Evolutionary conservation across 2,797 vertebrate genomes (phyloP).

Genomic region (Phalanger gymnotis): DNA sequence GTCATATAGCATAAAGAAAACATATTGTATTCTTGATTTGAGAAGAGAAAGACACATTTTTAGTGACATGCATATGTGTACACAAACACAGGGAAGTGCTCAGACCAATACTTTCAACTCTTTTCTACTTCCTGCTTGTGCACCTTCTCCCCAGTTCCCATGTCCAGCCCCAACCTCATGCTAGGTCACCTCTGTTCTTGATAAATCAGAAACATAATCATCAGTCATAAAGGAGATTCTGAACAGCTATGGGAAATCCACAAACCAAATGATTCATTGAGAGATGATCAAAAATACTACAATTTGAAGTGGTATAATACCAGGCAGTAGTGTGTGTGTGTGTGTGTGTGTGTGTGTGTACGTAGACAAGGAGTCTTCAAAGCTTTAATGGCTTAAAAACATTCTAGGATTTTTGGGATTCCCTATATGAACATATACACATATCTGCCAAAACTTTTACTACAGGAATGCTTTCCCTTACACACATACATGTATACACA

Average conservation of each 20-base stretch:
- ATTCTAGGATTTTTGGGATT: not conserved
- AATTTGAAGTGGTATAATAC: not conserved
- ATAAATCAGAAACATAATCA: slow-evolving; percentile 16
- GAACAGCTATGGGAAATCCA: not conserved
- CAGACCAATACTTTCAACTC: not conserved
- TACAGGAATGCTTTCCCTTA: not conserved
- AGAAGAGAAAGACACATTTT: not conserved
- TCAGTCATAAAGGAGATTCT: not conserved
- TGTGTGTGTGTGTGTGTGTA: not conserved
- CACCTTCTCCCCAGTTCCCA: not conserved
- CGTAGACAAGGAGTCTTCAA: not conserved
- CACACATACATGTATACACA: not conserved
- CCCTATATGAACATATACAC: not conserved
- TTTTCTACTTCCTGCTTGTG: slow-evolving; percentile 2
- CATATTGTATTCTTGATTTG: not conserved
- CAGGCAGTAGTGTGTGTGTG: not conserved
- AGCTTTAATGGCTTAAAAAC: not conserved
- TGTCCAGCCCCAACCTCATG: not conserved
- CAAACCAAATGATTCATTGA: slow-evolving; percentile 29
- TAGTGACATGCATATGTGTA: not conserved
- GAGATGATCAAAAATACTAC: slow-evolving; percentile 29
- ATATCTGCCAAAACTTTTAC: not conserved
- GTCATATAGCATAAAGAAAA: not conserved
- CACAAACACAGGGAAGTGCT: not conserved
- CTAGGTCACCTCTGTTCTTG: not conserved